Base-by-base conservation (phyloP, 92 coral and sea anemone species). In the Palythoa heliodiscus region DNA sequence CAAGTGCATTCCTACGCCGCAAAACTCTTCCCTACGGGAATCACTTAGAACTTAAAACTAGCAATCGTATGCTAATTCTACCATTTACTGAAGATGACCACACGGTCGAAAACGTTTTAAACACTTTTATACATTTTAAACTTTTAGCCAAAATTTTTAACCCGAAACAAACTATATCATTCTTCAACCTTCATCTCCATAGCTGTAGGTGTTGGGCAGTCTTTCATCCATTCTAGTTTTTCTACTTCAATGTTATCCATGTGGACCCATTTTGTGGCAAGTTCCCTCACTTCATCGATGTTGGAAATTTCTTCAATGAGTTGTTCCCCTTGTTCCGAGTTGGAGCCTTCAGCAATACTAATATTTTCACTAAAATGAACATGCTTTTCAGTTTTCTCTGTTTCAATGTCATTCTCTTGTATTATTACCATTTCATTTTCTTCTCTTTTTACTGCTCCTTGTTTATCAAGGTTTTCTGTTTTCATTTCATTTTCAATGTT, bases 211-310 rank as follows among this genome's bases (percentile, higher is more conserved):
- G 92, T 24, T 29, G 93, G 93, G 57, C 96, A 95, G 70, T 93
- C 92, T 74, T 90, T 91, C 97, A 97, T 97, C 99, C 99, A 97
- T 75, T 94, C 95, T 75, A 97, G 90, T 77, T 97, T 97, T 35
- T 97, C 94, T 4, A 86, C 68, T 76, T 97, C 99, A 77, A 95
- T 77, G 0, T 87, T 88, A 74, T 91, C 95, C 99, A 97, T 97
- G 89, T 97, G 94, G 85, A 97, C 82, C 99, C 98, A 94, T 38
- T 91, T 88, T 53, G 78, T 86, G 7, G 95, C 75, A 64, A 91
- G 76, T 19, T 93, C 82, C 66, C 89, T 86, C 38, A 83, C 91
- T 58, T 76, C 88, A 11, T 70, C 70, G 39, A 79, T 70, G 5
- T 67, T 24, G 20, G 71, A 83, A 48, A 23, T 37, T 50, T 52